Evolutionary conservation across 2,113 vertebrate genomes (phyloP).

Genomic region (Lasiurus cinereus): DNA sequence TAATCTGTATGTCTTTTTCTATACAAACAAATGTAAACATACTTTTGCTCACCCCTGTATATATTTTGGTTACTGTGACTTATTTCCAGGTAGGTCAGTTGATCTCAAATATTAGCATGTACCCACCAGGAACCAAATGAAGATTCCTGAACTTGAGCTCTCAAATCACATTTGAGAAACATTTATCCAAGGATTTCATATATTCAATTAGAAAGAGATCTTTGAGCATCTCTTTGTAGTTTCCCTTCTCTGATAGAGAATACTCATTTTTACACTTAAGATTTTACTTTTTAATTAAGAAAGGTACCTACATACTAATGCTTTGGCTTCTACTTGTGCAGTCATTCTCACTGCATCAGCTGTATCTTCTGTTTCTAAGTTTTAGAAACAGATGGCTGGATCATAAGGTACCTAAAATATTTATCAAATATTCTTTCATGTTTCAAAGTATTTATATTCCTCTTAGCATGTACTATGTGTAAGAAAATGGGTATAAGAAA

Average conservation of each 20-base stretch:
- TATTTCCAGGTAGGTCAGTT: constrained; percentile 32
- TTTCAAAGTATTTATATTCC: constrained; percentile 53
- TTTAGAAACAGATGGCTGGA: background rate
- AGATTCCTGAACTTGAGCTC: constrained; percentile 5
- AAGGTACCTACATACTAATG: background rate
- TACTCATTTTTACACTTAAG: background rate
- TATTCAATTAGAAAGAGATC: background rate
- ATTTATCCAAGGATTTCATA: background rate
- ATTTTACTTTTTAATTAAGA: constrained; percentile 36
- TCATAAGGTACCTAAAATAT: constrained; percentile 37
- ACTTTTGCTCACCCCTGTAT: background rate
- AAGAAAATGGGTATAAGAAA: background rate
- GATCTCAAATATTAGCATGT: constrained; percentile 24
- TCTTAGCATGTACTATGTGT: background rate
- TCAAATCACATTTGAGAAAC: constrained; percentile 39
- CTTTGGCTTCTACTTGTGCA: background rate
- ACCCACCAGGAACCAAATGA: constrained; percentile 1
- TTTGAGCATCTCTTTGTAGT: constrained; percentile 30
- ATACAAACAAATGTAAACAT: background rate
- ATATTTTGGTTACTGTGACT: background rate
- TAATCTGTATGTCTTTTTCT: background rate
- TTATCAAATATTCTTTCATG: constrained; percentile 34
- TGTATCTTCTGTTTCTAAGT: constrained; percentile 18
- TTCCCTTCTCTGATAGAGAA: background rate
- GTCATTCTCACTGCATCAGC: background rate